Evolutionary conservation across 2,797 vertebrate genomes (phyloP), one percentile per base, ranked within the genome.

Genomic region (Ispidina lecontei): DNA sequence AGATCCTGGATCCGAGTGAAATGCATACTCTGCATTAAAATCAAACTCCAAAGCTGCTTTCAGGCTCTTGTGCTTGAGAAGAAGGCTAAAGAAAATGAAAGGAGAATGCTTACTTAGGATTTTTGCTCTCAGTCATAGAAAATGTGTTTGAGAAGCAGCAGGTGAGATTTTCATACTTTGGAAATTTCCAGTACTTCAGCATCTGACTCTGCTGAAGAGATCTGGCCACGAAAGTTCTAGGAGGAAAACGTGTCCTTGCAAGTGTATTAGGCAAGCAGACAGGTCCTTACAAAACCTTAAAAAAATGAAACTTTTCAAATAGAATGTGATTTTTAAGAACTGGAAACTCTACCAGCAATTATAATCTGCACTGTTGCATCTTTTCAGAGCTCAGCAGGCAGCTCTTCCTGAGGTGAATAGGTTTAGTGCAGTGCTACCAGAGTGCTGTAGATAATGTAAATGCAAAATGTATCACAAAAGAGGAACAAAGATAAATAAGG

Each of bases 201-300:
- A 68, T 78, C n/a, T 89, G 54, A 37, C 92, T 89, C 95, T 88
- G 72, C 56, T 83, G 51, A 62, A 78, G 41, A 71, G 6, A 64
- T 15, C 37, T 89, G 37, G 19, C n/a, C 12, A 7, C 55, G 62
- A 74, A 91, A 80, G 12, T 59, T 33, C 33, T 71, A 51, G 41
- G 56, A 84, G 59, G 33, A 64, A 91, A 79, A 55, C 0, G 1
- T 22, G 43, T 68, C 41, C 41, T 18, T 78, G 33, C 14, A 71
- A 58, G 25, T 29, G 1, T 19, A 68, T 51, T 18, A 73, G 47
- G 29, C 55, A 75, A 54, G 33, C 26, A 79, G 47, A 74, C 1
- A 71, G 25, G 22, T 54, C 15, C 70, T 64, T 43, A 59, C 8
- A 68, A 83, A 85, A 77, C 33, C 3, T 35, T 25, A 37, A 37